Evolutionary conservation across 2,888 invertebrate species (phyloP), one percentile per base, ranked within the genome.

Genomic region (Thymelicus acteon): DNA sequence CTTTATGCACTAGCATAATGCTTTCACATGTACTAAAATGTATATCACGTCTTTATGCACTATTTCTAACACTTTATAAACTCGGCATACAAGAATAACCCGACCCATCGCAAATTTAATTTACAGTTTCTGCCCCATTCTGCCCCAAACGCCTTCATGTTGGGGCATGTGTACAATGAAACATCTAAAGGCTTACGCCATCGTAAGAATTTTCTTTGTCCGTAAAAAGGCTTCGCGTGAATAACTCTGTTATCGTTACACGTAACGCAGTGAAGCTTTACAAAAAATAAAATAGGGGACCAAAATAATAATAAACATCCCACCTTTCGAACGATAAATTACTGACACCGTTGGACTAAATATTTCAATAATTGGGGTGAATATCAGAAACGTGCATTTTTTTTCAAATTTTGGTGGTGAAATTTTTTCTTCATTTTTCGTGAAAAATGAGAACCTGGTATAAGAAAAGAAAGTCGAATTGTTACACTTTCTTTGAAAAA

Each of bases 71-170:
- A 37, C 62, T 63, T 52, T 52, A 62, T 57, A 68, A 52, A 68
- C 37, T 62, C 12, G 13, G 62, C 44, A 60, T 70, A 60, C 47
- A 58, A 31, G 13, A 37, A 39, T 15, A 39, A 19, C 6, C 60
- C 8, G 19, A 15, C 48, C 24, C 12, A 60, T 49, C 31, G 24
- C 85, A 86, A 88, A 88, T 85, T 87, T 82, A 83, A 83, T 83
- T 86, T 81, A 83, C 83, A 82, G 79, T 80, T 80, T 77, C 77
- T 84, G 78, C 85, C 87, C 85, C 83, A 88, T 80, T 77, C 77
- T 84, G 78, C 85, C 87, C 85, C 83, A 88, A 87, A 80, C 77
- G 77, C 75, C 75, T 78, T 78, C 84, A 77, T 79, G 82, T 79
- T 80, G 75, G 79, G 77, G 77, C 76, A 77, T 83, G 82, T 79